phyloP scores from a whole-genome alignment of 2,888 invertebrate species.

The Lasioglossum villosulum region DNA sequence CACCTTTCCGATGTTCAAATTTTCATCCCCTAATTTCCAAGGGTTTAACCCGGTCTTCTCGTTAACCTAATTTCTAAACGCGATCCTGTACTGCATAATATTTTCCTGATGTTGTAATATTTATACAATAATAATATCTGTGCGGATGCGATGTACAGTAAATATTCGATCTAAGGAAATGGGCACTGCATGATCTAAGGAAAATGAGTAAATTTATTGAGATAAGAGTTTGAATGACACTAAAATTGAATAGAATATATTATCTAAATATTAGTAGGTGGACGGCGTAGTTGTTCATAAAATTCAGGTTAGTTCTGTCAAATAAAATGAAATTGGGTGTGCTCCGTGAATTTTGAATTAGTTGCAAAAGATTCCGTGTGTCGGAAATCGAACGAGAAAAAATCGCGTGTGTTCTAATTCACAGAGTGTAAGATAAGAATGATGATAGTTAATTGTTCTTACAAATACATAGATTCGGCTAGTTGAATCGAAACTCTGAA shows the following conservation, averaged over 20 bases:
- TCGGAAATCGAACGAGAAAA: background rate
- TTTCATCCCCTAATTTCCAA: background rate
- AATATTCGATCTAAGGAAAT: too few species aligned
- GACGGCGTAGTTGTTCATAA: background rate
- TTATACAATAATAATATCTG: background rate
- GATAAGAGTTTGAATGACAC: too few species aligned
- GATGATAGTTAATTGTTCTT: background rate
- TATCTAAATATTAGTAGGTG: background rate
- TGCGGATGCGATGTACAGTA: too few species aligned
- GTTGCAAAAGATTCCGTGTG: background rate
- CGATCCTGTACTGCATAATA: background rate
- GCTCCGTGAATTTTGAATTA: background rate
- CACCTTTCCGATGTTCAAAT: background rate
- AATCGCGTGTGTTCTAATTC: background rate
- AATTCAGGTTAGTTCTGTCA: background rate
- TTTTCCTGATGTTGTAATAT: background rate
- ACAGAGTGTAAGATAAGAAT: background rate
- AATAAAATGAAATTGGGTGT: background rate
- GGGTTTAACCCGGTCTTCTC: background rate
- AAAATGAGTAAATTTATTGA: too few species aligned
- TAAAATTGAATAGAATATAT: background rate
- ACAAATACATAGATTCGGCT: background rate
- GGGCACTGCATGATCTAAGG: too few species aligned
- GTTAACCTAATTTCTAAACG: background rate
- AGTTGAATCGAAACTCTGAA: background rate